These are phyloP conservation scores for Pogoniulus pusillus DNA, from an alignment of 2,797 vertebrate species.

Conservation along the genomic window DNA sequence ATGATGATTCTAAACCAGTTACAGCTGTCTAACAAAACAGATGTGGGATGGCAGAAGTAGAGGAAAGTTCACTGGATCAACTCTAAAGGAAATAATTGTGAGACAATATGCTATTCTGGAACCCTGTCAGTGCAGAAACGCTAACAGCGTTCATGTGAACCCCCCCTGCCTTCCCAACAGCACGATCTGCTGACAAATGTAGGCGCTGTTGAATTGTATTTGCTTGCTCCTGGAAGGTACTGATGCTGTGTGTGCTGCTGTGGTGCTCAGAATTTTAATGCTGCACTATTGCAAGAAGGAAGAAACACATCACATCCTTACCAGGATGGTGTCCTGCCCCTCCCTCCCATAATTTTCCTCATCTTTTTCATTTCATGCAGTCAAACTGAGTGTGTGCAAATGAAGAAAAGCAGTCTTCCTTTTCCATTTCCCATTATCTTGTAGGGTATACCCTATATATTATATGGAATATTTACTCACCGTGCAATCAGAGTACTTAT, in stretches of 20 bases:
- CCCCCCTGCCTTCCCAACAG: neutral
- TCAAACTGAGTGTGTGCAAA: slow-evolving; percentile 1
- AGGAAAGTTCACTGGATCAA: slow-evolving; percentile 61
- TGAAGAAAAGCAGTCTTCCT: neutral
- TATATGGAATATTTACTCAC: slow-evolving; percentile 16
- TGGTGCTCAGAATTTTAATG: slow-evolving; percentile 14
- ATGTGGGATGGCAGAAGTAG: slow-evolving; percentile 44
- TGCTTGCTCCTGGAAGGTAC: neutral
- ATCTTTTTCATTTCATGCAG: slow-evolving; percentile 22
- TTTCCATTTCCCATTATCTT: slow-evolving; percentile 38
- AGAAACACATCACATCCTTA: neutral
- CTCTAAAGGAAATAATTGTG: slow-evolving; percentile 12
- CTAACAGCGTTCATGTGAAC: neutral
- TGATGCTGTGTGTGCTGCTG: fast-evolving
- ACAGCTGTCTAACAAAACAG: slow-evolving; percentile 63
- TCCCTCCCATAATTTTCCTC: neutral
- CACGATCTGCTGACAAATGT: neutral
- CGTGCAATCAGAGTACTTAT: slow-evolving; percentile 41
- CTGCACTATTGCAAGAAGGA: neutral
- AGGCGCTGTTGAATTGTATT: neutral
- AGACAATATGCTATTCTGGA: slow-evolving; percentile 19
- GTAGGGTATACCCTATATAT: neutral
- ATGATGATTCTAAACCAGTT: slow-evolving; percentile 51
- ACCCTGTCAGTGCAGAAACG: neutral
- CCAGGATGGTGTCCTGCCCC: neutral